Evolutionary conservation across 1,140 invertebrate species (phyloP).

Genomic region (Cataglyphis hispanica): DNA sequence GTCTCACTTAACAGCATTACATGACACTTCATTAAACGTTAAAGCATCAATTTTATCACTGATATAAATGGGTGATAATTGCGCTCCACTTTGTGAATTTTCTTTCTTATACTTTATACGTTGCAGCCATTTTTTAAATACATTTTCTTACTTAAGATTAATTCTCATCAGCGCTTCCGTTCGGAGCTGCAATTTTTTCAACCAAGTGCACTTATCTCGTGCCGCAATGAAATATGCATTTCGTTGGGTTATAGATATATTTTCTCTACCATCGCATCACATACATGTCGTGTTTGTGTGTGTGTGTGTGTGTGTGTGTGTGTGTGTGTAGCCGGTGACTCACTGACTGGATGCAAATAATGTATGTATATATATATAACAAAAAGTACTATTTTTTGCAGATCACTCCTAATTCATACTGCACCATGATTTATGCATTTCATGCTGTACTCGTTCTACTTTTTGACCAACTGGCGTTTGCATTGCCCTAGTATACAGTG

Average conservation of each 20-base stretch:
- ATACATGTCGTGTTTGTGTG: not conserved
- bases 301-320: not conserved
- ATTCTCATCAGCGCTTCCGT: conserved; percentile 7
- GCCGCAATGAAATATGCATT: conserved; percentile 32
- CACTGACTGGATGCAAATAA: conserved; percentile 47
- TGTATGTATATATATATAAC: conserved; percentile 11
- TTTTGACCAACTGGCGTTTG: conserved; percentile 26
- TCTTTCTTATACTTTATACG: not conserved
- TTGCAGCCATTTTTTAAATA: conserved; percentile 27
- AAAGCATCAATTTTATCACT: conserved; percentile 48
- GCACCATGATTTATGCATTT: conserved; percentile 36
- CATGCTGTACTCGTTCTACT: conserved; percentile 23
- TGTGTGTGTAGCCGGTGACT: not conserved
- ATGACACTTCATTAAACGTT: conserved; percentile 52
- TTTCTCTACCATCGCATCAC: not conserved
- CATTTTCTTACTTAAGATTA: conserved; percentile 41
- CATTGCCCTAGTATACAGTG: not conserved
- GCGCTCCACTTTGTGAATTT: conserved; percentile 45
- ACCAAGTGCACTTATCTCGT: conserved; percentile 2
- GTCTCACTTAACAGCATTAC: conserved; percentile 47
- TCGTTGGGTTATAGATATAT: not conserved
- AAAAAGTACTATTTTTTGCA: conserved; percentile 13
- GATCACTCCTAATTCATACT: conserved; percentile 48
- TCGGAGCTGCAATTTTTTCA: conserved; percentile 1
- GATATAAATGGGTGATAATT: conserved; percentile 56